Percentiles rank a stretch among this genome's conserved stretches.
Conservation (phyloP, 2,888 invertebrate species). For the Rhagonycha lutea region DNA sequence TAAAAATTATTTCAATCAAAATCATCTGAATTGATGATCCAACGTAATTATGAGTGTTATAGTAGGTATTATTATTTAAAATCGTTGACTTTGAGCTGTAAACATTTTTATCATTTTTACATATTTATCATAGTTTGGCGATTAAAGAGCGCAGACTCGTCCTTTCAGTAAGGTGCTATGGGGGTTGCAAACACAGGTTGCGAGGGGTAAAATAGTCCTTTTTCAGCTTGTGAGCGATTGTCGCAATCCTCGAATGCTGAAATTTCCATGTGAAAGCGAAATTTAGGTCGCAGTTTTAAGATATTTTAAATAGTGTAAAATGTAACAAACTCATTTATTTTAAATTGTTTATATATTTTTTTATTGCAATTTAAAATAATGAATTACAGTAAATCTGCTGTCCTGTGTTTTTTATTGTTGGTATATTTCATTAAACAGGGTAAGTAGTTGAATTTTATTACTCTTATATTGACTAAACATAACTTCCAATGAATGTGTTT, state of each 20-base stretch:
- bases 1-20: neutral
- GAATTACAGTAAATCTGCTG: slow-evolving; percentile 29
- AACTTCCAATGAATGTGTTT: slow-evolving; percentile 19
- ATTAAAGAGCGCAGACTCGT: slow-evolving; percentile 21
- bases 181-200: slow-evolving; percentile 36
- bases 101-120: neutral
- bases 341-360: slow-evolving; percentile 19
- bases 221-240: slow-evolving; percentile 23
- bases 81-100: neutral
- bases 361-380: slow-evolving; percentile 24
- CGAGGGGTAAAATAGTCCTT: slow-evolving; percentile 37
- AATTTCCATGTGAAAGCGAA: slow-evolving; percentile 28
- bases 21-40: neutral
- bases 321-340: slow-evolving; percentile 13
- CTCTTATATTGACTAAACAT: slow-evolving; percentile 25
- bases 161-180: slow-evolving; percentile 30
- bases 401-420: slow-evolving; percentile 37
- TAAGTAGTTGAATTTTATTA: slow-evolving; percentile 26
- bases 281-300: slow-evolving; percentile 14
- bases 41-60: neutral
- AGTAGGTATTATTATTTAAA: neutral
- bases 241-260: slow-evolving; percentile 14
- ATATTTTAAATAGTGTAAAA: slow-evolving; percentile 9
- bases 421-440: slow-evolving; percentile 35
- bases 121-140: neutral